Conservation (phyloP, 2,113 vertebrate species). For the Phyllostomus discolor region DNA sequence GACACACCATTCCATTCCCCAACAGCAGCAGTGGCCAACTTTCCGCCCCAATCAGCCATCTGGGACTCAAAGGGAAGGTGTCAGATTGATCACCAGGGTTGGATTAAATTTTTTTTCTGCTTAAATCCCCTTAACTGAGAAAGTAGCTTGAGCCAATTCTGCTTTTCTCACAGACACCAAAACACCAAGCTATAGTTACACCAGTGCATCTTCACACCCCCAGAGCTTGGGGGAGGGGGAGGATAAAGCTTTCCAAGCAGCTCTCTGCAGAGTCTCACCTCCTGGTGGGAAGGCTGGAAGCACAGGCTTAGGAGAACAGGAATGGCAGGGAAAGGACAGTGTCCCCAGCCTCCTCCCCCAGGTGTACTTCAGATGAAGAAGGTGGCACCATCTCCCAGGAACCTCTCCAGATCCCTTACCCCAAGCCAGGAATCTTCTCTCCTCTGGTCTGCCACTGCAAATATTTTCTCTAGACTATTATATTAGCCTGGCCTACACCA, state of each 20-base stretch:
- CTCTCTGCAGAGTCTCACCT: slow-evolving; percentile 45
- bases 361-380: neutral
- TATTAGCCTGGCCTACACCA: neutral
- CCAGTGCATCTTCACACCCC: slow-evolving; percentile 70
- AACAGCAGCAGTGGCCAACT: slow-evolving; percentile 66
- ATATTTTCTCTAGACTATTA: neutral
- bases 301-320: neutral
- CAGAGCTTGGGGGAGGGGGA: neutral
- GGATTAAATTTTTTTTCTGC: slow-evolving; percentile 68
- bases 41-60: slow-evolving; percentile 72
- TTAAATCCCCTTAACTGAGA: slow-evolving; percentile 76
- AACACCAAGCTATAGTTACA: slow-evolving; percentile 72
- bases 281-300: neutral
- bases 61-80: slow-evolving; percentile 76
- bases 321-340: neutral
- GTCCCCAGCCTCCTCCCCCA: neutral
- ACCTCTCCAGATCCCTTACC: neutral
- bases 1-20: slow-evolving; percentile 40
- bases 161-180: slow-evolving; percentile 69
- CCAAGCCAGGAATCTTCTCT: neutral
- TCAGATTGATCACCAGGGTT: slow-evolving; percentile 74
- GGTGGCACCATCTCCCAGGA: neutral
- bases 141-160: slow-evolving; percentile 74
- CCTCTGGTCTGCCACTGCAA: neutral
- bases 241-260: slow-evolving; percentile 44